Percentiles rank a stretch among this genome's conserved stretches.
Conservation (phyloP, 2,888 invertebrate genomes). For the Rhagonycha lutea region DNA sequence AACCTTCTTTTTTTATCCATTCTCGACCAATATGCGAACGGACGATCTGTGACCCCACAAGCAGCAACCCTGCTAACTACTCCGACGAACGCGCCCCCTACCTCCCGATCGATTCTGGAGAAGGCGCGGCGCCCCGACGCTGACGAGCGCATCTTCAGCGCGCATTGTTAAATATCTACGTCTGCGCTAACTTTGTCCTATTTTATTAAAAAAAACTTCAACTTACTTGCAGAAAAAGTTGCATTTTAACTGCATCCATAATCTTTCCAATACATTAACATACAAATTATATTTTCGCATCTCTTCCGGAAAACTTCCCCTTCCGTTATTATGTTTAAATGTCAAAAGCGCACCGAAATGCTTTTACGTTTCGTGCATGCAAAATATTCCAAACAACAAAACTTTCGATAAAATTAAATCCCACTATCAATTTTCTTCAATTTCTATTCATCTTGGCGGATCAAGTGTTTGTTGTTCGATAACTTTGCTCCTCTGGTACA, state of each 20-base stretch:
- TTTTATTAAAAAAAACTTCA: slow-evolving; percentile 25
- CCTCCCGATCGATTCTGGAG: slow-evolving; percentile 48
- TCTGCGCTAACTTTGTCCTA: slow-evolving; percentile 30
- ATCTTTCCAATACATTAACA: neutral
- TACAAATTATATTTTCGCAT: neutral
- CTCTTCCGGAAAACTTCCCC: neutral
- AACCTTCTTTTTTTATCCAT: slow-evolving; percentile 52
- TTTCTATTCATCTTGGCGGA: neutral
- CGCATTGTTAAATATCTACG: slow-evolving; percentile 29
- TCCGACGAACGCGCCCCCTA: slow-evolving; percentile 49
- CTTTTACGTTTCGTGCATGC: neutral
- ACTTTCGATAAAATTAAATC: neutral
- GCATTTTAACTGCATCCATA: slow-evolving; percentile 21
- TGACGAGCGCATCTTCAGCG: slow-evolving; percentile 34
- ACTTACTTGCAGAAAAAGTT: slow-evolving; percentile 27
- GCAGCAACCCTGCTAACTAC: slow-evolving; percentile 53
- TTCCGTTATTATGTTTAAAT: neutral
- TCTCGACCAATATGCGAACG: slow-evolving; percentile 49
- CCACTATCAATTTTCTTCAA: neutral
- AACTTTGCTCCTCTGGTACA: neutral
- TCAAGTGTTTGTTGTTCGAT: neutral
- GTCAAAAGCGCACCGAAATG: neutral
- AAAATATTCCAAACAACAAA: neutral
- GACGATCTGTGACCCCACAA: slow-evolving; percentile 50
- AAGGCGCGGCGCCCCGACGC: slow-evolving; percentile 53